These are phyloP conservation scores for Ennomos fuscantarius DNA, from an alignment of 2,888 invertebrate species.

Conservation along the genomic window DNA sequence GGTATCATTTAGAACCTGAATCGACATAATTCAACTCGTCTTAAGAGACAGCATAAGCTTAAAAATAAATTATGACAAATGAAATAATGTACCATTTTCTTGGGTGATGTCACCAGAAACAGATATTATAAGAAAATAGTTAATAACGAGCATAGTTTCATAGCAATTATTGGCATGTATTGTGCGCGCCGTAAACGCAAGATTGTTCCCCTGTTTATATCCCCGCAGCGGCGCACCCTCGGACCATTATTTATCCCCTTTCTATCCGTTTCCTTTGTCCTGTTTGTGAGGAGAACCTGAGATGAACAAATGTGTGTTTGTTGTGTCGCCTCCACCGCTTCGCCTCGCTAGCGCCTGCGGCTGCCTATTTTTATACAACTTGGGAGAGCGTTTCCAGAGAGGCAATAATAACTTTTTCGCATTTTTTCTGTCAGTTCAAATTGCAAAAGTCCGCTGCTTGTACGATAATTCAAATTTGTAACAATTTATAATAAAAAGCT, in stretches of 20 bases:
- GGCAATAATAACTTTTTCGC: constrained; percentile 53
- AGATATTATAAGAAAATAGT: constrained; percentile 4
- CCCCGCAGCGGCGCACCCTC: constrained; percentile 47
- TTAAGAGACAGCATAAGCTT: no score
- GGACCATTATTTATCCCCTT: constrained; percentile 67
- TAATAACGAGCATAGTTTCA: constrained; percentile 17
- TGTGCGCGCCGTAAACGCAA: constrained; percentile 39
- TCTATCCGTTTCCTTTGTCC: constrained; percentile 69
- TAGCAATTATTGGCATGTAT: constrained; percentile 31
- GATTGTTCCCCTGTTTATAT: constrained; percentile 48
- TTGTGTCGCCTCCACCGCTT: constrained; percentile 49
- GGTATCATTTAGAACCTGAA: no score
- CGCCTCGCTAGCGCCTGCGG: constrained; percentile 43
- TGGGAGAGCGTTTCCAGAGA: constrained; percentile 43
- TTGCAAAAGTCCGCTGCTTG: constrained; percentile 30
- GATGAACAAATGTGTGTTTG: constrained; percentile 67
- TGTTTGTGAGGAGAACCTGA: constrained; percentile 63
- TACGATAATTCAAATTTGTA: constrained; percentile 29
- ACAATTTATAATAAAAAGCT: constrained; percentile 21
- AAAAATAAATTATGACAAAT: no score
- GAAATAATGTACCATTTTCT: no score
- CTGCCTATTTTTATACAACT: constrained; percentile 56
- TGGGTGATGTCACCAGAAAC: no score
- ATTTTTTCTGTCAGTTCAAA: constrained; percentile 41
- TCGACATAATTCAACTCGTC: no score